These are phyloP conservation scores for Remorina albescens DNA, from an alignment of 2,797 vertebrate species.

Conservation along the genomic window DNA sequence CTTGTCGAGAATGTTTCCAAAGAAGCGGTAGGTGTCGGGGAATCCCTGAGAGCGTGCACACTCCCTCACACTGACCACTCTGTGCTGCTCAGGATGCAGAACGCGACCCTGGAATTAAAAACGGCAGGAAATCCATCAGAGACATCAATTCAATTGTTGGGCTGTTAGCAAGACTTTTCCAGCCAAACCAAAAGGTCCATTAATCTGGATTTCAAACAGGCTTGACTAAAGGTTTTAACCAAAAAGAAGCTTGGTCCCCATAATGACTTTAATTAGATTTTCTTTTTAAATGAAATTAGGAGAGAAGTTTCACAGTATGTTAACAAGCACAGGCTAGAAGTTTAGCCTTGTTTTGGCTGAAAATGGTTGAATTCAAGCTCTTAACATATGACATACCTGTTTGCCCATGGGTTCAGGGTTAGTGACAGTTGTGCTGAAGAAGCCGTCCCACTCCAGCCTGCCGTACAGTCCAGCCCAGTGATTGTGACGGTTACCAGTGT, in stretches of 20 bases:
- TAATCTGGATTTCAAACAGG: background rate
- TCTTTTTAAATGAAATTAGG: background rate
- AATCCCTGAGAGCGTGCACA: conserved; percentile 97
- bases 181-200: background rate
- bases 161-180: background rate
- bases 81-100: conserved; percentile 95
- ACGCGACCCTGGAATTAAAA: conserved; percentile 88
- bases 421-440: conserved; percentile 98
- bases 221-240: background rate
- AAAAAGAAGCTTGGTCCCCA: no score
- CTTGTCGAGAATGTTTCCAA: conserved; percentile 96
- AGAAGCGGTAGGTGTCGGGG: conserved; percentile 95
- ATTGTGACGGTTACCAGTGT: conserved; percentile 98
- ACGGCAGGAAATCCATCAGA: background rate
- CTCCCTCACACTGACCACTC: conserved; percentile 96
- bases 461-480: conserved; percentile 98
- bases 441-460: conserved; percentile 96
- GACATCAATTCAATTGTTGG: accelerated
- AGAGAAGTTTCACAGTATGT: background rate
- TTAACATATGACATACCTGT: conserved; percentile 80
- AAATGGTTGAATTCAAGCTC: background rate
- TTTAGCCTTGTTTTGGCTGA: background rate
- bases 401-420: conserved; percentile 99
- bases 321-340: background rate
- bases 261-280: background rate